Percentiles rank a stretch among this genome's conserved stretches.
Conservation (phyloP, 1,140 invertebrate genomes). For the Lanistes nyassanus region DNA sequence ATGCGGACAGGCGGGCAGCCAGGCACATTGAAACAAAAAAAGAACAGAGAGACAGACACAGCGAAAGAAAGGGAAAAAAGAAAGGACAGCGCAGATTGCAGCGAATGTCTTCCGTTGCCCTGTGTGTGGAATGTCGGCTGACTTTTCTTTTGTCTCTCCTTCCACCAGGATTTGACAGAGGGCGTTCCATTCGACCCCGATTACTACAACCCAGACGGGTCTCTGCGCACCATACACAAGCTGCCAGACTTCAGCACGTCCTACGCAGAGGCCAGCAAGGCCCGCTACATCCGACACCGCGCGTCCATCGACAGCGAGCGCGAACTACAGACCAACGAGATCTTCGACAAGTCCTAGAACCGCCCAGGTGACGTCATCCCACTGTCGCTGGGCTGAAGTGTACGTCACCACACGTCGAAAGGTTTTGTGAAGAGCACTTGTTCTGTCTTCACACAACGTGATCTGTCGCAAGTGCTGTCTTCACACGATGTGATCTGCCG, state of each 20-base stretch:
- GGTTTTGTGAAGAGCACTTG: neutral
- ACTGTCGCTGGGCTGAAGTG: neutral
- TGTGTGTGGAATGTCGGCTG: neutral
- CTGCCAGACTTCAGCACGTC: slow-evolving; percentile 24
- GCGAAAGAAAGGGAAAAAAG: slow-evolving; percentile 42
- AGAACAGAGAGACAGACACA: slow-evolving; percentile 55
- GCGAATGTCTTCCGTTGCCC: slow-evolving; percentile 61
- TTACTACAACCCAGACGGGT: slow-evolving; percentile 36
- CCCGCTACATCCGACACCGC: slow-evolving; percentile 28
- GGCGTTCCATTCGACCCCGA: slow-evolving; percentile 27
- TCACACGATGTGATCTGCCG: neutral
- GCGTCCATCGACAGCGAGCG: slow-evolving; percentile 18
- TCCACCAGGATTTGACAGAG: neutral
- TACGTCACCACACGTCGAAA: neutral
- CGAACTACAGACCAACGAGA: slow-evolving; percentile 33
- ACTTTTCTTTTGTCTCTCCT: neutral
- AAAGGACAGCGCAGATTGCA: slow-evolving; percentile 48
- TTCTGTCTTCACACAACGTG: neutral
- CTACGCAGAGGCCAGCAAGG: slow-evolving; percentile 34
- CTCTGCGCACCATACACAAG: slow-evolving; percentile 29
- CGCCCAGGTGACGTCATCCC: neutral
- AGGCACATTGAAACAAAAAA: neutral
- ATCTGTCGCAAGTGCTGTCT: neutral
- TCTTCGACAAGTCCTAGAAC: slow-evolving; percentile 26
- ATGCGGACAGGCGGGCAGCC: slow-evolving; percentile 71